phyloP scores from a whole-genome alignment of 2,888 invertebrate species.

The Hydraecia micacea region DNA sequence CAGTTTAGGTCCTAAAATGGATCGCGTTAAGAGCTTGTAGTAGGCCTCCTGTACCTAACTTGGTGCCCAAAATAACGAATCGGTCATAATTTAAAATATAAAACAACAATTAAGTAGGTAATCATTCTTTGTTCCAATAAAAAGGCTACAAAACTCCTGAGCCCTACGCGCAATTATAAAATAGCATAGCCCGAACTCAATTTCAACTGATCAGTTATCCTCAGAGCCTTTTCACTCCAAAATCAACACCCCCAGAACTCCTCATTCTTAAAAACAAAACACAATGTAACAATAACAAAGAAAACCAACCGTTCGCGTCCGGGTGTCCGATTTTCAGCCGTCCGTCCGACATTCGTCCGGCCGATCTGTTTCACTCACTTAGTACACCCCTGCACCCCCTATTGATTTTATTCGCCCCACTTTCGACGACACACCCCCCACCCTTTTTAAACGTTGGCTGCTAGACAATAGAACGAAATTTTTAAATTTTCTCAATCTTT shows the following conservation, averaged over 20 bases:
- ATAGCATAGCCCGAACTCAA: neutral
- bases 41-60: neutral
- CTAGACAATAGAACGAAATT: conserved; percentile 82
- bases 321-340: conserved; percentile 65
- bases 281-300: conserved; percentile 45
- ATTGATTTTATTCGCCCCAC: conserved; percentile 85
- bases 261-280: conserved; percentile 17
- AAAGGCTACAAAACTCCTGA: no score
- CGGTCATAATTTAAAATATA: neutral
- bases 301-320: conserved; percentile 19
- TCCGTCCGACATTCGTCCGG: conserved; percentile 72
- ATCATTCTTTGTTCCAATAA: neutral
- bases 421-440: conserved; percentile 73
- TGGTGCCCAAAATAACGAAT: neutral
- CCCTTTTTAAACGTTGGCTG: conserved; percentile 79
- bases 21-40: no score
- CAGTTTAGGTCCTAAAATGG: no score
- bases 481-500: conserved; percentile 37
- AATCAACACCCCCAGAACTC: no score
- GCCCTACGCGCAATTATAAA: neutral
- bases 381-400: conserved; percentile 72
- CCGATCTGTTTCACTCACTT: conserved; percentile 79
- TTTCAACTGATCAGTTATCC: neutral
- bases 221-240: neutral
- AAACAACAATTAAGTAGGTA: neutral